Evolutionary conservation across 2,113 vertebrate genomes (phyloP).

Genomic region (Scortum barcoo): DNA sequence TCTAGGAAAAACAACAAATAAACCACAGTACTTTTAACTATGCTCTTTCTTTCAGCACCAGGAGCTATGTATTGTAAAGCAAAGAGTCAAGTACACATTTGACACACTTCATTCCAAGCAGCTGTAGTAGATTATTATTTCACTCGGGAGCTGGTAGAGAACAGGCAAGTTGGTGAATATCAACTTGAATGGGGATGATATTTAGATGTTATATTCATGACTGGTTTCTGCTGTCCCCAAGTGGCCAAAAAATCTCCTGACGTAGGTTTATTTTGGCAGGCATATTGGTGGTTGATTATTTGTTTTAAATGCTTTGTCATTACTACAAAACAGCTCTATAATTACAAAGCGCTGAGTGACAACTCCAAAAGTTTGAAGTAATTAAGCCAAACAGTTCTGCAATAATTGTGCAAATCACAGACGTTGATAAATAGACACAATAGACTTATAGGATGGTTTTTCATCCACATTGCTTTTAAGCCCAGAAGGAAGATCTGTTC

Average conservation of each 20-base stretch:
- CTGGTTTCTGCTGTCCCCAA: no score
- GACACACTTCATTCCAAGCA: not conserved
- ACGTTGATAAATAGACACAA: constrained; percentile 38
- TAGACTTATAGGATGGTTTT: not conserved
- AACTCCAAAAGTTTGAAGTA: constrained; percentile 40
- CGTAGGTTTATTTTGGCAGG: constrained; percentile 2
- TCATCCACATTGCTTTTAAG: not conserved
- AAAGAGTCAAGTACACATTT: not conserved
- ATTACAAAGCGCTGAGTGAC: constrained; percentile 40
- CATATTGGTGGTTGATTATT: constrained; percentile 45
- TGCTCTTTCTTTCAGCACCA: not conserved
- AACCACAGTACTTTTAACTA: not conserved
- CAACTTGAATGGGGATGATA: not conserved
- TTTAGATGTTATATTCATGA: not conserved
- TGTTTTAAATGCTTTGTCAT: constrained; percentile 63
- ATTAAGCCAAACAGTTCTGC: constrained; percentile 44
- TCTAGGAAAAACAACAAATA: not conserved
- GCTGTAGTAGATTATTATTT: no score
- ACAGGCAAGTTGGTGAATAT: not conserved
- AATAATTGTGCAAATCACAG: not conserved
- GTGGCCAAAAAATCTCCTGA: not conserved
- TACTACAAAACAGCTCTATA: constrained; percentile 40
- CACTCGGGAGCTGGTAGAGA: not conserved
- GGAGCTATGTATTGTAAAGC: not conserved
- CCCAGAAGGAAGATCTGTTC: not conserved